Evolutionary conservation across 1,140 invertebrate genomes (phyloP).

Genomic region (Listronotus oregonensis): DNA sequence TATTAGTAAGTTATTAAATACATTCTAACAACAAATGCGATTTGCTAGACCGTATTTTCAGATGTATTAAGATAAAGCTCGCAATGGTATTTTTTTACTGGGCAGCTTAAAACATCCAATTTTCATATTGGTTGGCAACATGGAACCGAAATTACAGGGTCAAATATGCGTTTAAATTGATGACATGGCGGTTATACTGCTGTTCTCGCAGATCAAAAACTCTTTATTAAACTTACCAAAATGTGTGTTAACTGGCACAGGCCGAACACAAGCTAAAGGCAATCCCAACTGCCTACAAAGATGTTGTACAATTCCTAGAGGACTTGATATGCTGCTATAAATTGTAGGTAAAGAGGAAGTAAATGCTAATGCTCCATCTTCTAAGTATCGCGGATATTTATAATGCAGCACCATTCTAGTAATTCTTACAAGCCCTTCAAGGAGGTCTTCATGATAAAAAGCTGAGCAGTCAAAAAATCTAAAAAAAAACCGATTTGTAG

Average conservation of each 20-base stretch:
- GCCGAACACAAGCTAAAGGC: slow-evolving; percentile 79
- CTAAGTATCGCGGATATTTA: slow-evolving; percentile 79
- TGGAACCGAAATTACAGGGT: too few species aligned
- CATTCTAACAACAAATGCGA: too few species aligned
- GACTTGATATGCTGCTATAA: slow-evolving; percentile 80
- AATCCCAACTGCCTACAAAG: slow-evolving; percentile 75
- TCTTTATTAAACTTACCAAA: slow-evolving; percentile 58
- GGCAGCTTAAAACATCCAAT: too few species aligned
- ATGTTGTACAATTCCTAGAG: slow-evolving; percentile 76
- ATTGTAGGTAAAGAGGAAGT: slow-evolving; percentile 76
- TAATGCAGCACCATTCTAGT: slow-evolving; percentile 78
- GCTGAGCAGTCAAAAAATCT: slow-evolving; percentile 49
- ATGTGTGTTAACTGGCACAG: slow-evolving; percentile 80
- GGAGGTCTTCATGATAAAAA: slow-evolving; percentile 49
- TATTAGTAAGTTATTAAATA: too few species aligned
- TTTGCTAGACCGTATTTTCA: too few species aligned
- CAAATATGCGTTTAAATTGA: too few species aligned
- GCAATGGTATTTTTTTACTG: too few species aligned
- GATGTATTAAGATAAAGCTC: too few species aligned
- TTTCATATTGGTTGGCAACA: too few species aligned
- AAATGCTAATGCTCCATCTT: slow-evolving; percentile 77
- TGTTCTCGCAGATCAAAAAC: too few species aligned
- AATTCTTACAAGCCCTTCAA: slow-evolving; percentile 64
- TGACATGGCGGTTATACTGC: too few species aligned
- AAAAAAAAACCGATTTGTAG: background rate